Evolutionary conservation across 1,140 invertebrate genomes (phyloP).

Genomic region (Chlorops oryzae): DNA sequence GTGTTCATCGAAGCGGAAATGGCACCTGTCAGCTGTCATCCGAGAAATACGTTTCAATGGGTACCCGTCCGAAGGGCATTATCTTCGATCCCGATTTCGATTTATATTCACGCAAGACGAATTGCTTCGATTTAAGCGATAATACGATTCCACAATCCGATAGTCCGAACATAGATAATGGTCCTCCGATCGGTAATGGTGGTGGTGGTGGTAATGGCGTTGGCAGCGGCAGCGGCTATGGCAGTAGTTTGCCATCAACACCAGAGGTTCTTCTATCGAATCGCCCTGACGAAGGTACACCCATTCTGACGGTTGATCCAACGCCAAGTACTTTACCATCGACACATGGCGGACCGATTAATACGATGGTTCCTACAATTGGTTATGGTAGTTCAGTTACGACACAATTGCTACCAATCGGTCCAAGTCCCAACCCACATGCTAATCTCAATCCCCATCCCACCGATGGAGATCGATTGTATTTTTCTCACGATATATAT

Average conservation of each 20-base stretch:
- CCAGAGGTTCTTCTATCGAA: constrained; percentile 34
- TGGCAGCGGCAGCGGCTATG: background rate
- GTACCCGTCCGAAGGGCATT: constrained; percentile 46
- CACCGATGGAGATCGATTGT: constrained; percentile 33
- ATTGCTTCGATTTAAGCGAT: constrained; percentile 48
- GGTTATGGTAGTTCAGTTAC: background rate
- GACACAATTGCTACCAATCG: too few species aligned
- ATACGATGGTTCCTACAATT: constrained; percentile 1
- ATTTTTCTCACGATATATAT: constrained; percentile 44
- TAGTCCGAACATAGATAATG: constrained; percentile 15
- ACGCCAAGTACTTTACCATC: too few species aligned
- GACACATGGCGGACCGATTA: background rate
- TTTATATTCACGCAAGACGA: constrained; percentile 54
- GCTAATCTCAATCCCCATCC: constrained; percentile 19
- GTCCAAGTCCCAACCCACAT: constrained; percentile 12
- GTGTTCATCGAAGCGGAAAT: constrained; percentile 57
- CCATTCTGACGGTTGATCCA: constrained; percentile 36
- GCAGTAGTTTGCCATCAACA: constrained; percentile 12
- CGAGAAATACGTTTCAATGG: constrained; percentile 44
- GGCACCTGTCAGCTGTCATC: constrained; percentile 55
- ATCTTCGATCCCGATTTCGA: constrained; percentile 56
- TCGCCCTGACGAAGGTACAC: constrained; percentile 33
- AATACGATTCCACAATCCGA: constrained; percentile 30
- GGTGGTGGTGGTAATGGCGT: constrained; percentile 5
- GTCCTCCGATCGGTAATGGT: constrained; percentile 24